Conservation (phyloP, 1,140 invertebrate genomes). For the Leptonema lineaticorne region DNA sequence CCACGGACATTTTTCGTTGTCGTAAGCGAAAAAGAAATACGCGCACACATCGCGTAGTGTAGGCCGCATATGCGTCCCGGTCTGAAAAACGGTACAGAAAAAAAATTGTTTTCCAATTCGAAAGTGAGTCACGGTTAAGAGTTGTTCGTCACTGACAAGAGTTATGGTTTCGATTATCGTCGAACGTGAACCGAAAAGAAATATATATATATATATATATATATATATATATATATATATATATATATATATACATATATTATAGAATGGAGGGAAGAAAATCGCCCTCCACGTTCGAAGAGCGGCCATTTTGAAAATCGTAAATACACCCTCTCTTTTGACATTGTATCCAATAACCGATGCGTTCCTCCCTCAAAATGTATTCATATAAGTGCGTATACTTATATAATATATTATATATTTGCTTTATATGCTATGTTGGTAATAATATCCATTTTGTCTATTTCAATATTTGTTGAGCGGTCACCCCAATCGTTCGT, state of each 20-base stretch:
- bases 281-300: not conserved
- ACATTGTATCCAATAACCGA: conserved; percentile 42
- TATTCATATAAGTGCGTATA: conserved; percentile 26
- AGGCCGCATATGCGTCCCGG: not conserved
- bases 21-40: conserved; percentile 19
- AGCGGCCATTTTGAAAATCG: conserved; percentile 38
- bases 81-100: not conserved
- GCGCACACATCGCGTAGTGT: not conserved
- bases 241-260: too few species aligned
- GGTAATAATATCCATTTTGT: conserved; percentile 42
- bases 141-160: conserved; percentile 36
- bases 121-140: conserved; percentile 18
- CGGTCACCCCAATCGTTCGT: not conserved
- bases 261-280: conserved; percentile 3
- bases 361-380: conserved; percentile 21
- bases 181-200: not conserved
- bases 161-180: conserved; percentile 40
- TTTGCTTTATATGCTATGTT: too few species aligned
- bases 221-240: too few species aligned
- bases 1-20: not conserved
- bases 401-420: too few species aligned
- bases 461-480: conserved; percentile 41
- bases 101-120: not conserved
- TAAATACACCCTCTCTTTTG: conserved; percentile 34
- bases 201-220: too few species aligned